A percentile compares a stretch with the other conserved stretches of the same genome.
Evolutionary conservation across 2,888 invertebrate genomes (phyloP).

Genomic region (Pegoplata infirma): DNA sequence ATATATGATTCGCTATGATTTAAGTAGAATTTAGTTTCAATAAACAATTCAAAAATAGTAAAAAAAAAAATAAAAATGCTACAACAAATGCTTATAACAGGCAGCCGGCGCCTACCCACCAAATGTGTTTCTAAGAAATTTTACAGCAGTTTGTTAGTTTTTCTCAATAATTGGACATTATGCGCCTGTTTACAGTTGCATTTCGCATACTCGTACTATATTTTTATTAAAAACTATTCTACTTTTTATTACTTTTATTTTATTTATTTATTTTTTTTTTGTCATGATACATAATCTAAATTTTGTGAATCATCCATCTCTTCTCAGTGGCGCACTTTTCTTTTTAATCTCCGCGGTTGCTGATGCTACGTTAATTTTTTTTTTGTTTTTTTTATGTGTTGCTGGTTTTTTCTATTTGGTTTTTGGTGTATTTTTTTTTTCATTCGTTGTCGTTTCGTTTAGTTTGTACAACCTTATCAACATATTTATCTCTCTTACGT

Average conservation of each 20-base stretch:
- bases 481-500: slow-evolving; percentile 71
- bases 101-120: no score
- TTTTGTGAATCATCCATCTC: slow-evolving; percentile 61
- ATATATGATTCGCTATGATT: no score
- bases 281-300: slow-evolving; percentile 55
- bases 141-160: slow-evolving; percentile 26
- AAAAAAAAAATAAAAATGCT: no score
- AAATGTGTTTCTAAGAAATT: slow-evolving; percentile 46
- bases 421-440: slow-evolving; percentile 18
- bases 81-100: background rate
- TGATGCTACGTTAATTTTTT: slow-evolving; percentile 21
- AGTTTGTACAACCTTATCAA: slow-evolving; percentile 57
- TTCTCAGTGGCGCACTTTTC: slow-evolving; percentile 51
- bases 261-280: no score
- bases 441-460: slow-evolving; percentile 16
- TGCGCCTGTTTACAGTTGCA: slow-evolving; percentile 39
- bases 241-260: no score
- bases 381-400: no score
- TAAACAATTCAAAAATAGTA: no score
- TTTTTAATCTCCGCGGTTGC: slow-evolving; percentile 47
- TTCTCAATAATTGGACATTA: slow-evolving; percentile 24
- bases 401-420: slow-evolving; percentile 43
- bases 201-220: no score
- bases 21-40: no score
- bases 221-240: background rate